Conservation (phyloP, 2,797 vertebrate species). For the Halcyon badia region DNA sequence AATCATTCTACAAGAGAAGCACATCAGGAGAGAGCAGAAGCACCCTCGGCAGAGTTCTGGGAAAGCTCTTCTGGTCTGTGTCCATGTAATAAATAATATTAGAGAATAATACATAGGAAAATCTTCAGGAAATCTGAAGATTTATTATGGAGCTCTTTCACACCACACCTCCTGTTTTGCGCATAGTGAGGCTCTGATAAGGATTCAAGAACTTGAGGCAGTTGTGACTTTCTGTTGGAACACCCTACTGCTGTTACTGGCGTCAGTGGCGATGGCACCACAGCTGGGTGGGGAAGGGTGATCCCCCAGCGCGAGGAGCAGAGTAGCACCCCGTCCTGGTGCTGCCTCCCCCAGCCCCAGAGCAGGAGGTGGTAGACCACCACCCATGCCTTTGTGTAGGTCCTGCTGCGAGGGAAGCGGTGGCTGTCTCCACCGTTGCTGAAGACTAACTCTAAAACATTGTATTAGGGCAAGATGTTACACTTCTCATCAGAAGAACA, state of each 20-base stretch:
- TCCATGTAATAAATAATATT: neutral
- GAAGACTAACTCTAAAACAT: too few relatives aligned
- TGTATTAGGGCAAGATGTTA: too few relatives aligned
- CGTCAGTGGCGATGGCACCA: neutral
- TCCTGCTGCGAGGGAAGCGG: neutral
- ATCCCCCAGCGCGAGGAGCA: neutral
- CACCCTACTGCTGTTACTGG: fast-evolving
- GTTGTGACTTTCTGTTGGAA: fast-evolving
- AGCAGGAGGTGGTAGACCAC: neutral
- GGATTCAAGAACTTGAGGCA: too few relatives aligned
- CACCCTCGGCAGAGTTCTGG: neutral
- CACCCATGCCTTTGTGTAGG: too few relatives aligned
- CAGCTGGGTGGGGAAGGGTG: too few relatives aligned
- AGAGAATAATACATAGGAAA: neutral
- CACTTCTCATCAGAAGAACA: too few relatives aligned
- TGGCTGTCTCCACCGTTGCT: too few relatives aligned
- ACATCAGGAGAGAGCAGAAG: neutral
- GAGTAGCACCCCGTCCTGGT: neutral
- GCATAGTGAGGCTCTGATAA: fast-evolving
- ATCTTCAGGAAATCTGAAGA: neutral
- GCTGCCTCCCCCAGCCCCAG: neutral
- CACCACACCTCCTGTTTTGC: fast-evolving
- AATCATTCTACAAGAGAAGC: neutral
- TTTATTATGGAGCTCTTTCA: fast-evolving
- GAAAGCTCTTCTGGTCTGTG: fast-evolving